phyloP scores from a whole-genome alignment of 2,113 vertebrate genomes.

The Dipodomys spectabilis region DNA sequence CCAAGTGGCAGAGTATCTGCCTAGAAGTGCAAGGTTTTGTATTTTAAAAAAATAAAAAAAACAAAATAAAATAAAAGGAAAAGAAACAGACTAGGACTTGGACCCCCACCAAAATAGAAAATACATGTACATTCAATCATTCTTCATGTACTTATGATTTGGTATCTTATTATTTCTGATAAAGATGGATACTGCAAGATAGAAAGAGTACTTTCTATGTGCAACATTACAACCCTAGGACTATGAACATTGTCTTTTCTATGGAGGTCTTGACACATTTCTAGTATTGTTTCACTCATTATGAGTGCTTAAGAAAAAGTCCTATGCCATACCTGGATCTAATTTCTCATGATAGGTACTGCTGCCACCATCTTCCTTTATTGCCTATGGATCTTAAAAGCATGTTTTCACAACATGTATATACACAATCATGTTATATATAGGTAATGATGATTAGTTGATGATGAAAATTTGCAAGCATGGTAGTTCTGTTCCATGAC shows the following conservation, averaged over 20 bases:
- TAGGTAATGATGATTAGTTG: neutral
- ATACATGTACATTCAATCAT: constrained; percentile 75
- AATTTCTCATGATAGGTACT: neutral
- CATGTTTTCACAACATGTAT: neutral
- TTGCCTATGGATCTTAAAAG: neutral
- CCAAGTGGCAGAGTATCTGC: too few species aligned
- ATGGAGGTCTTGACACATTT: constrained; percentile 47
- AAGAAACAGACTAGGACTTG: too few species aligned
- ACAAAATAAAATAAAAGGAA: too few species aligned
- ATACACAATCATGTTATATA: neutral
- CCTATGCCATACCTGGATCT: neutral
- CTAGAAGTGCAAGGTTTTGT: too few species aligned
- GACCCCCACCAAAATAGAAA: constrained; percentile 42
- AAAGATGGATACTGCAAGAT: constrained; percentile 59
- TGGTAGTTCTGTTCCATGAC: neutral
- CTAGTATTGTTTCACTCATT: constrained; percentile 24
- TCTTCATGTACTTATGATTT: constrained; percentile 62
- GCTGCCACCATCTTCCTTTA: neutral
- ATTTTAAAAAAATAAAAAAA: too few species aligned
- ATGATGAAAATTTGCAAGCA: neutral
- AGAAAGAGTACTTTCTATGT: constrained; percentile 49
- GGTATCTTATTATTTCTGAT: constrained; percentile 26
- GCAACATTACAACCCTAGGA: constrained; percentile 65
- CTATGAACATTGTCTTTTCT: constrained; percentile 39
- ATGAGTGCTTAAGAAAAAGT: neutral